phyloP scores from a whole-genome alignment of 2,888 invertebrate species.

The Apocheima hispidaria region DNA sequence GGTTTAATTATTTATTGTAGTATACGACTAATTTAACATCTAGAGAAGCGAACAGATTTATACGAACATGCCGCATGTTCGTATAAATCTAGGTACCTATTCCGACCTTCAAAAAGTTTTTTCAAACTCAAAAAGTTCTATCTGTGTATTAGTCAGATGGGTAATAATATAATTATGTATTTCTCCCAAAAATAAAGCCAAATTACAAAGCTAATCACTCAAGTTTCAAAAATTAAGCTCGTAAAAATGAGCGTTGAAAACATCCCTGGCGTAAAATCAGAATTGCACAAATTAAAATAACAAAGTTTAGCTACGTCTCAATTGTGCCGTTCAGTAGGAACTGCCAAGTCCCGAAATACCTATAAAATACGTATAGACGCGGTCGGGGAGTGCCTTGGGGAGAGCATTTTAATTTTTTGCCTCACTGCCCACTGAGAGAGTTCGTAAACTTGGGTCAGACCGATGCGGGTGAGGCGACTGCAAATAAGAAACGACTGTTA shows the following conservation, averaged over 20 bases:
- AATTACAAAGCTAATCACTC: too few relatives aligned
- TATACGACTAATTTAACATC: neutral
- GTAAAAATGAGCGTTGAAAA: neutral
- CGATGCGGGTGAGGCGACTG: constrained; percentile 5
- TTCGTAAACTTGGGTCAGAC: constrained; percentile 11
- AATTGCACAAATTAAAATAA: constrained; percentile 30
- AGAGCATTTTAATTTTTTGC: constrained; percentile 80
- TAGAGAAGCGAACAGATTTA: too few relatives aligned
- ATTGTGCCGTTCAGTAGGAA: constrained; percentile 36
- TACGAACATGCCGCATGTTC: too few relatives aligned
- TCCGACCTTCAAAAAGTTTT: too few relatives aligned
- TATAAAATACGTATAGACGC: constrained; percentile 19
- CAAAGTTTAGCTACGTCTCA: constrained; percentile 37
- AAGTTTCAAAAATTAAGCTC: neutral
- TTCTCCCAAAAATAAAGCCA: too few relatives aligned
- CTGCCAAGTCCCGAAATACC: constrained; percentile 33
- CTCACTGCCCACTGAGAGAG: constrained; percentile 58
- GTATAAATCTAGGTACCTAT: too few relatives aligned
- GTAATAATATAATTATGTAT: too few relatives aligned
- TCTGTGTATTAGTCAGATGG: too few relatives aligned
- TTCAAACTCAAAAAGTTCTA: too few relatives aligned
- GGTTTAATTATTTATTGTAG: neutral
- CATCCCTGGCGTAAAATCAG: neutral
- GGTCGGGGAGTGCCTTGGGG: constrained; percentile 39
- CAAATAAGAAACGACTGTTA: neutral